Evolutionary conservation across 2,888 invertebrate species (phyloP).

Genomic region (Rhingia rostrata): DNA sequence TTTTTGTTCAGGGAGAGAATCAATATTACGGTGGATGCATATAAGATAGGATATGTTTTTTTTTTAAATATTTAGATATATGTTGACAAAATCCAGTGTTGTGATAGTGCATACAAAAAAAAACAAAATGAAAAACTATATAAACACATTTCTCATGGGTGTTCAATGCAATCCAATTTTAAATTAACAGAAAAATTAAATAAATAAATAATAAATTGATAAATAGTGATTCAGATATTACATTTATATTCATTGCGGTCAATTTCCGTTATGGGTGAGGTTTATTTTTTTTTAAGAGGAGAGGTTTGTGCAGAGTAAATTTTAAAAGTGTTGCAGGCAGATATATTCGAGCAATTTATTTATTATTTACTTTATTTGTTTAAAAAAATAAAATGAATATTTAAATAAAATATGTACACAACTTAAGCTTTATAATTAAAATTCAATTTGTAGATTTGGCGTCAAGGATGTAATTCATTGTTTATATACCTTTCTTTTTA

Average conservation of each 20-base stretch:
- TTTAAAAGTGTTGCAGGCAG: constrained; percentile 18
- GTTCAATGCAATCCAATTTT: constrained; percentile 42
- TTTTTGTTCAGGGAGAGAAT: constrained; percentile 2
- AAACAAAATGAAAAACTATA: constrained; percentile 6
- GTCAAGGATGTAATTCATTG: background rate
- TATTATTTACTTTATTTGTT: background rate
- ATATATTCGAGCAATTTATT: constrained; percentile 5
- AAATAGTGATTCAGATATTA: constrained; percentile 41
- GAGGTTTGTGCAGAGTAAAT: constrained; percentile 6
- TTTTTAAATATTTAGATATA: background rate
- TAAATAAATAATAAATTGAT: constrained; percentile 1
- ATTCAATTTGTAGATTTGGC: background rate
- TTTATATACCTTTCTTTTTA: background rate
- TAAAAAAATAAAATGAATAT: constrained; percentile 1
- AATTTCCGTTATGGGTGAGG: background rate
- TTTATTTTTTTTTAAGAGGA: background rate
- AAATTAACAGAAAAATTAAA: constrained; percentile 9
- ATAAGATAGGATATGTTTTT: constrained; percentile 30
- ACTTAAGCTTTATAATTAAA: constrained; percentile 6
- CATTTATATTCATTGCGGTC: constrained; percentile 27
- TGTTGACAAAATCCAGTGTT: constrained; percentile 58
- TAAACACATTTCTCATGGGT: constrained; percentile 29
- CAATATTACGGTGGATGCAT: constrained; percentile 28
- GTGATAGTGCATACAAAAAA: constrained; percentile 64
- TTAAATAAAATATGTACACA: constrained; percentile 20